Percentiles rank a stretch among this genome's conserved stretches.
phyloP scores from a whole-genome alignment of 2,888 invertebrate species.

The Platycheirus albimanus region DNA sequence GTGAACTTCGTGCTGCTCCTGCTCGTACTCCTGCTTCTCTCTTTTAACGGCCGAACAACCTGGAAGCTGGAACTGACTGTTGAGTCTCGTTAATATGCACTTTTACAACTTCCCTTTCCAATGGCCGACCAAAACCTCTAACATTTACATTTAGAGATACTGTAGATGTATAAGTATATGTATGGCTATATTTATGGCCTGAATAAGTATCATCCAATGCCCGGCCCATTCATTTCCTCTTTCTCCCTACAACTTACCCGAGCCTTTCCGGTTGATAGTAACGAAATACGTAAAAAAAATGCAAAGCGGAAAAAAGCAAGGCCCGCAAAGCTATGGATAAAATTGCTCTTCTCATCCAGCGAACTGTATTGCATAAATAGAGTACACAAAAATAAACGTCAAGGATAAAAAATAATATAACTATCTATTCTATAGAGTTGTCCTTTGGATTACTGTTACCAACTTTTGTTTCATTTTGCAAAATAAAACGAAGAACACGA shows the following conservation, averaged over 20 bases:
- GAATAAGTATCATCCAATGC: background rate
- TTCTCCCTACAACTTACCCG: background rate
- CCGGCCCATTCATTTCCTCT: constrained; percentile 18
- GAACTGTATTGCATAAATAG: constrained; percentile 33
- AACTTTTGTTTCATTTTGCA: background rate
- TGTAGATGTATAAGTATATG: background rate
- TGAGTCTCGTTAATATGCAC: background rate
- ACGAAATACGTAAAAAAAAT: constrained; percentile 1
- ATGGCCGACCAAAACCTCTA: background rate
- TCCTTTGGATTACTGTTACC: constrained; percentile 2
- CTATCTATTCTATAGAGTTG: constrained; percentile 1
- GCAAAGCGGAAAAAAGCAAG: constrained; percentile 15
- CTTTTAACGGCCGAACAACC: too few species aligned
- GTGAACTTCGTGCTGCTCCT: constrained; percentile 4
- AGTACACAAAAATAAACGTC: constrained; percentile 23
- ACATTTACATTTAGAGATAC: constrained; percentile 14
- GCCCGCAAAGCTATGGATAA: constrained; percentile 18
- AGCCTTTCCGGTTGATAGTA: constrained; percentile 33
- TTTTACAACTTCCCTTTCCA: background rate
- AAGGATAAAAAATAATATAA: constrained; percentile 23
- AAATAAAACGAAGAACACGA: too few species aligned
- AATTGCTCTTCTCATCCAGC: constrained; percentile 24
- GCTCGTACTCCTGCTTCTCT: too few species aligned
- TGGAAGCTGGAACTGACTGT: background rate
- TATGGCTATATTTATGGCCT: background rate